These are phyloP conservation scores for Camelus bactrianus DNA, from an alignment of 2,113 vertebrate species.

Conservation along the genomic window DNA sequence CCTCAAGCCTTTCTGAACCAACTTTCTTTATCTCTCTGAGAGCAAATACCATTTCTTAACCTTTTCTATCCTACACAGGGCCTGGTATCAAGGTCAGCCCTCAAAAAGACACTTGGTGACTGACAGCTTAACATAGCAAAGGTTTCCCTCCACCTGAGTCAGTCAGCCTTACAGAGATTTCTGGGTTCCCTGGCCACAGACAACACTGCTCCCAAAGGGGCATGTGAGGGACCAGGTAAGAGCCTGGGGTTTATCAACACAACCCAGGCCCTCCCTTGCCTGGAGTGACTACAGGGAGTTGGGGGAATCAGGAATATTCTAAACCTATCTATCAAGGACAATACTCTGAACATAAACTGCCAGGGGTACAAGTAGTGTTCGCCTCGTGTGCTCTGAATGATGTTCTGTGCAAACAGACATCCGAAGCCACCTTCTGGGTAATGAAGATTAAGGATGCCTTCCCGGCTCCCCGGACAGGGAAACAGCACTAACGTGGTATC, in stretches of 20 bases:
- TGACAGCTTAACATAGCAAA: neutral
- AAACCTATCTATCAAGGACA: neutral
- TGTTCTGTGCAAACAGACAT: neutral
- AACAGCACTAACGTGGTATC: too few relatives aligned
- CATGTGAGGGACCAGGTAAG: neutral
- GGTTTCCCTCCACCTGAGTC: neutral
- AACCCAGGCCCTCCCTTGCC: neutral
- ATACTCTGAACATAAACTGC: neutral
- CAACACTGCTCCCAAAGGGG: neutral
- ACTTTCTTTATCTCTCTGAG: neutral
- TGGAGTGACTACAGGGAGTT: neutral
- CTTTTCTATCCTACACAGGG: neutral
- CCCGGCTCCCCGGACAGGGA: rapidly evolving
- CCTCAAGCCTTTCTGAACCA: neutral
- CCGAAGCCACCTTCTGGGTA: neutral
- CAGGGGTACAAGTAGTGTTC: neutral
- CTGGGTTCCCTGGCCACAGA: neutral
- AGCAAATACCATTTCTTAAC: neutral
- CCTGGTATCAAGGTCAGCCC: neutral
- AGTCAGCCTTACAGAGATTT: neutral
- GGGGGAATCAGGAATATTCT: neutral
- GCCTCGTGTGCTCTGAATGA: neutral
- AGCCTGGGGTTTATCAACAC: neutral
- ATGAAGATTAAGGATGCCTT: neutral
- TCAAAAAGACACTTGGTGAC: neutral